phyloP scores from a whole-genome alignment of 2,888 invertebrate species.

The Sipha maydis region DNA sequence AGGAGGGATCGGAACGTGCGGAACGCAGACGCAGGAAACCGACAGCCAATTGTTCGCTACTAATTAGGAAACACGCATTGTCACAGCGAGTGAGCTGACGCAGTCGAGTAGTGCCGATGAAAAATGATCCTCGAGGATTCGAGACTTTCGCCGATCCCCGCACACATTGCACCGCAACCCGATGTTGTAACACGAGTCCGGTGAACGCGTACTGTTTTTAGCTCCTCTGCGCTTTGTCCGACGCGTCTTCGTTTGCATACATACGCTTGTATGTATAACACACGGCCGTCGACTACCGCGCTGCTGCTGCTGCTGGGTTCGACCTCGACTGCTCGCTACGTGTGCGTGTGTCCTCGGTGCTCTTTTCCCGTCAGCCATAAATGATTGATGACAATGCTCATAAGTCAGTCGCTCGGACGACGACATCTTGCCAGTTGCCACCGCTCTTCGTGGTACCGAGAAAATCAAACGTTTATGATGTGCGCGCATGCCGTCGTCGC shows the following conservation, averaged over 20 bases:
- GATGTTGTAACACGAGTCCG: too few species aligned
- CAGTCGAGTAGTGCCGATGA: slow-evolving; percentile 33
- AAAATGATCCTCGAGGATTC: slow-evolving; percentile 29
- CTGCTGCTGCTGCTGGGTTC: too few species aligned
- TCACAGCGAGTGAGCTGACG: not conserved
- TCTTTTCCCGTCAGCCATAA: not conserved
- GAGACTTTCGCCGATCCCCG: not conserved
- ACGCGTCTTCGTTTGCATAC: too few species aligned
- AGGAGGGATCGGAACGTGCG: not conserved
- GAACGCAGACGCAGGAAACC: slow-evolving; percentile 15
- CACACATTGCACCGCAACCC: not conserved
- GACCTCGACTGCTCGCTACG: not conserved
- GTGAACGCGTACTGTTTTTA: too few species aligned
- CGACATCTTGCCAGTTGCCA: not conserved
- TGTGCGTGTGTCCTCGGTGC: not conserved
- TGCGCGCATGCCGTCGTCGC: too few species aligned
- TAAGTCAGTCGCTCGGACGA: not conserved
- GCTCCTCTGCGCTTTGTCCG: too few species aligned
- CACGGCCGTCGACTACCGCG: too few species aligned
- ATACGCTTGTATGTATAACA: too few species aligned
- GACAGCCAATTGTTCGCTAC: slow-evolving; percentile 42
- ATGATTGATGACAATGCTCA: slow-evolving; percentile 3
- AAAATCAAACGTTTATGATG: too few species aligned
- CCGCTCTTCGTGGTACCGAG: not conserved
- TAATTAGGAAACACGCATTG: slow-evolving; percentile 53